These are phyloP conservation scores for Lepeophtheirus nordmannii DNA, from an alignment of 2,888 invertebrate genomes.

Conservation along the genomic window DNA sequence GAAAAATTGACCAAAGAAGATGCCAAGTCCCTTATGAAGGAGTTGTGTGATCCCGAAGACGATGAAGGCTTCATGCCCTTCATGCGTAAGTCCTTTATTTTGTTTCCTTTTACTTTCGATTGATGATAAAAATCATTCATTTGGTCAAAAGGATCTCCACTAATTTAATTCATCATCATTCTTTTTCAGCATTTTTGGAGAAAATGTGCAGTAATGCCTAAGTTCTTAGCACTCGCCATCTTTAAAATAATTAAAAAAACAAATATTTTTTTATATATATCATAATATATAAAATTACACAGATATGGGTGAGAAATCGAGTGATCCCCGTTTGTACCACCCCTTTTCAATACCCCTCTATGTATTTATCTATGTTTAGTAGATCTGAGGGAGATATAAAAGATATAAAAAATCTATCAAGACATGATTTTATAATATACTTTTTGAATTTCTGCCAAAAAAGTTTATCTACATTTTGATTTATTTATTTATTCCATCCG, in stretches of 20 bases:
- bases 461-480: too few relatives aligned
- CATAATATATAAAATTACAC: too few relatives aligned
- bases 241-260: not conserved
- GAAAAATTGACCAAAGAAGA: slow-evolving; percentile 64
- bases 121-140: not conserved
- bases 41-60: slow-evolving; percentile 79
- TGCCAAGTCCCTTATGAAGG: slow-evolving; percentile 60
- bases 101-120: not conserved
- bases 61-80: slow-evolving; percentile 86
- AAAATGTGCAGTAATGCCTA: slow-evolving; percentile 1
- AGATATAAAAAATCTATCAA: too few relatives aligned
- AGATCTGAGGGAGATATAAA: too few relatives aligned
- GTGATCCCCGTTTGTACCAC: too few relatives aligned
- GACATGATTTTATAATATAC: too few relatives aligned
- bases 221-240: not conserved
- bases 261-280: not conserved
- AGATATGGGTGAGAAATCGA: too few relatives aligned
- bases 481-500: too few relatives aligned
- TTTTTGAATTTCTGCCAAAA: too few relatives aligned
- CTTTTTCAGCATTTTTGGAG: slow-evolving; percentile 8
- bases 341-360: too few relatives aligned
- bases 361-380: too few relatives aligned
- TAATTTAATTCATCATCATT: not conserved
- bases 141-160: not conserved
- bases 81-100: slow-evolving; percentile 58